Conservation (phyloP, 2,888 invertebrate genomes). For the Diarsia mendica region DNA sequence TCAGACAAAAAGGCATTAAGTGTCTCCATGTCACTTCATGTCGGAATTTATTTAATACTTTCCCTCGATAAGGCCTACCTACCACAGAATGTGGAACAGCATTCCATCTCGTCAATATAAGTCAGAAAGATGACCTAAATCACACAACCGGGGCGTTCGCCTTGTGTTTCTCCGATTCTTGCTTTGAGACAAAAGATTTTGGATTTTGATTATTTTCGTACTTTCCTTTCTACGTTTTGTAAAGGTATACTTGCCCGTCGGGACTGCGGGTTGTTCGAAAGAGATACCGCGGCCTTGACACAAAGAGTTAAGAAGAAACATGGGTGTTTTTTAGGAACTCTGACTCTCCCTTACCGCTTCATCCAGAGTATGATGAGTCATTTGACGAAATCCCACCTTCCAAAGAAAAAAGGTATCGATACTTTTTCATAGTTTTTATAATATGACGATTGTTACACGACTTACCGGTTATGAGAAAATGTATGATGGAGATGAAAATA, state of each 20-base stretch:
- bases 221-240: background rate
- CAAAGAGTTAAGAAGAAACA: no score
- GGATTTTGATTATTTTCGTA: slow-evolving; percentile 30
- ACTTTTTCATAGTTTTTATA: no score
- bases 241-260: background rate
- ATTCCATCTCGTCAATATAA: slow-evolving; percentile 54
- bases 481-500: no score
- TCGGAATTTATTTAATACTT: slow-evolving; percentile 47
- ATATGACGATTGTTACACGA: background rate
- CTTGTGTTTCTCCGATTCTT: slow-evolving; percentile 23
- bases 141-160: slow-evolving; percentile 5
- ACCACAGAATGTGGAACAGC: slow-evolving; percentile 38
- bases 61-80: slow-evolving; percentile 14
- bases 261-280: no score
- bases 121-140: slow-evolving; percentile 42
- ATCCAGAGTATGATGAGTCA: no score
- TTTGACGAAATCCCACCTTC: no score
- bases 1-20: slow-evolving; percentile 7
- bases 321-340: no score
- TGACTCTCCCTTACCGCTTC: no score
- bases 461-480: no score
- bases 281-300: no score
- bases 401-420: no score
- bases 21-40: slow-evolving; percentile 42
- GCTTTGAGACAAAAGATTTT: slow-evolving; percentile 37